These are phyloP conservation scores for Ochotona curzoniae DNA, from an alignment of 2,113 vertebrate genomes.

Conservation along the genomic window DNA sequence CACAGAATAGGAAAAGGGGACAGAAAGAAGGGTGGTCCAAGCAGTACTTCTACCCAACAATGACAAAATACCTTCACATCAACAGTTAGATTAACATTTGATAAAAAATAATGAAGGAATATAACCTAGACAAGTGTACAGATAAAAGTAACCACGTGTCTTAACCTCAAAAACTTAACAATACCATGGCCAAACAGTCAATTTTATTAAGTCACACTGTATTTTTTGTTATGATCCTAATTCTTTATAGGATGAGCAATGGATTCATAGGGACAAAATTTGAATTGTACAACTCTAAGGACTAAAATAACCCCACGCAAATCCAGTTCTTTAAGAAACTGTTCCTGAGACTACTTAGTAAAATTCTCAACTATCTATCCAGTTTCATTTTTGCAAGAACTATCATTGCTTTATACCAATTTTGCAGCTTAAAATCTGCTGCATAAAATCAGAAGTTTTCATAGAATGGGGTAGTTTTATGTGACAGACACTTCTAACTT, in stretches of 20 bases:
- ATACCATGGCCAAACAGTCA: not conserved
- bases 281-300: not conserved
- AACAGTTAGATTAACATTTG: not conserved
- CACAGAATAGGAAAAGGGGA: too few species aligned
- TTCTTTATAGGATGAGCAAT: not conserved
- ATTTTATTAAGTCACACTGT: not conserved
- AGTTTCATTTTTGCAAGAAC: not conserved
- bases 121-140: not conserved
- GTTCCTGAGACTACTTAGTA: not conserved
- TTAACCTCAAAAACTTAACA: not conserved
- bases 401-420: not conserved
- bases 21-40: too few species aligned
- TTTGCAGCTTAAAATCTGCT: not conserved
- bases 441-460: conserved; percentile 24
- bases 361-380: not conserved
- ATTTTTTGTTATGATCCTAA: conserved; percentile 13
- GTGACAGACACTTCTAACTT: conserved; percentile 9
- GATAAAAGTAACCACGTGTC: not conserved
- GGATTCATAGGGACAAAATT: not conserved
- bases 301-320: not conserved
- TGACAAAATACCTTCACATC: conserved; percentile 2
- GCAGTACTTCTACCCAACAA: not conserved
- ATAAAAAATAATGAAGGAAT: not conserved
- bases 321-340: not conserved
- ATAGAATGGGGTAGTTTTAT: not conserved